These are phyloP conservation scores for Mormyrops boulengeri DNA, from an alignment of 2,797 vertebrate species.

Conservation along the genomic window DNA sequence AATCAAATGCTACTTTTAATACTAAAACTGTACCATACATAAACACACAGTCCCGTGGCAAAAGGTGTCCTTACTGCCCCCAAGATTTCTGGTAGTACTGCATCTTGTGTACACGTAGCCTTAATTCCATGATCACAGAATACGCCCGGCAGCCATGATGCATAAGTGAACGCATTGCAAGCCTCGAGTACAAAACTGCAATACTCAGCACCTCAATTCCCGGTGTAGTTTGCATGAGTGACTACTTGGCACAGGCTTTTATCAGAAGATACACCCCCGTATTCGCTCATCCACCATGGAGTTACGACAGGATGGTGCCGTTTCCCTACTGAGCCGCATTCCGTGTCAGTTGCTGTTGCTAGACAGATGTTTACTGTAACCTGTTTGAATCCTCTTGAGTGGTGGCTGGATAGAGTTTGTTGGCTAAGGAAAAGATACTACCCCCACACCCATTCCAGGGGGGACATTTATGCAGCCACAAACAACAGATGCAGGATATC, in stretches of 20 bases:
- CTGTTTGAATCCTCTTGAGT: background rate
- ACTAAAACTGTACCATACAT: background rate
- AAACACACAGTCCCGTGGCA: background rate
- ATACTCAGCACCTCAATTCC: background rate
- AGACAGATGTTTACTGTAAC: background rate
- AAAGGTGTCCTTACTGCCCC: background rate
- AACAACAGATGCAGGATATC: constrained; percentile 9
- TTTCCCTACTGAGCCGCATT: background rate
- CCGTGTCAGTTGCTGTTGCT: background rate
- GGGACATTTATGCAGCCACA: background rate
- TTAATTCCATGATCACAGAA: background rate
- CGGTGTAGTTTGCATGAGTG: background rate
- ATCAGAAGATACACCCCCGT: background rate
- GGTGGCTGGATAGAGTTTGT: background rate
- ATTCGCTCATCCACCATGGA: background rate
- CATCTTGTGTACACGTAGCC: background rate
- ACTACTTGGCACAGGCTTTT: background rate
- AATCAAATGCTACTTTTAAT: background rate
- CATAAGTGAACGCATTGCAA: background rate
- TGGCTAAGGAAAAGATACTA: background rate
- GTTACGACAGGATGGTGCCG: background rate
- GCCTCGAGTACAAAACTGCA: background rate
- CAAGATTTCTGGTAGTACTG: background rate
- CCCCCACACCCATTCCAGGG: background rate
- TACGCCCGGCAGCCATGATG: background rate